These are phyloP conservation scores for Stegastes partitus DNA, from an alignment of 2,113 vertebrate species.

Conservation along the genomic window DNA sequence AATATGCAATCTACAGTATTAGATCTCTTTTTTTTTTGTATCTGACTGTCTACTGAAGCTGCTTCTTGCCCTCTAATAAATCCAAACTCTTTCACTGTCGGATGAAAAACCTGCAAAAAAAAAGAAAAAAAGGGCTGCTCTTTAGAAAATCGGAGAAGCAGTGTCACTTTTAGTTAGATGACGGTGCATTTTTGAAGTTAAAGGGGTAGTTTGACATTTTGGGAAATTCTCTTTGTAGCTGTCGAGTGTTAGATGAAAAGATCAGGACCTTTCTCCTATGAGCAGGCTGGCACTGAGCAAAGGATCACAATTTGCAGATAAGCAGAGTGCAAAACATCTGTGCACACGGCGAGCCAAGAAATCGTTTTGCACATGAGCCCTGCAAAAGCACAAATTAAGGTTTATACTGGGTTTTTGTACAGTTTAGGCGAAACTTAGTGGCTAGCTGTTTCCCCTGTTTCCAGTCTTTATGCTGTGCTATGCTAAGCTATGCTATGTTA, in stretches of 20 bases:
- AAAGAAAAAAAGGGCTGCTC: background rate
- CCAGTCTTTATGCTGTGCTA: background rate
- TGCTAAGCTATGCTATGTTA: background rate
- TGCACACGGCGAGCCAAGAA: no score
- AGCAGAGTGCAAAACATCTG: no score
- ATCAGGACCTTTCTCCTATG: background rate
- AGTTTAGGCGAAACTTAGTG: no score
- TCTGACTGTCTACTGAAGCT: background rate
- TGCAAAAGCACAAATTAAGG: background rate
- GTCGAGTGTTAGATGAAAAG: background rate
- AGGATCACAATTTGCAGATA: background rate
- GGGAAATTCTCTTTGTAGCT: constrained; percentile 2
- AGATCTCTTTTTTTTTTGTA: background rate
- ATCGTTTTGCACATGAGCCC: no score
- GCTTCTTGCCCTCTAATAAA: background rate
- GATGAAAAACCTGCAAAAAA: background rate
- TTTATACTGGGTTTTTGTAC: background rate
- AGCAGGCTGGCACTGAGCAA: no score
- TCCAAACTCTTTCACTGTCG: background rate
- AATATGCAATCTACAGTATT: background rate
- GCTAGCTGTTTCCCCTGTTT: constrained; percentile 1
- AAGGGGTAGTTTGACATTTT: background rate
- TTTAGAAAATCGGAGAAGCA: no score
- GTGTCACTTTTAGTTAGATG: background rate
- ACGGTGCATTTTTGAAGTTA: background rate